Conservation (phyloP, 2,797 vertebrate species). For the Australoheros facetus region DNA sequence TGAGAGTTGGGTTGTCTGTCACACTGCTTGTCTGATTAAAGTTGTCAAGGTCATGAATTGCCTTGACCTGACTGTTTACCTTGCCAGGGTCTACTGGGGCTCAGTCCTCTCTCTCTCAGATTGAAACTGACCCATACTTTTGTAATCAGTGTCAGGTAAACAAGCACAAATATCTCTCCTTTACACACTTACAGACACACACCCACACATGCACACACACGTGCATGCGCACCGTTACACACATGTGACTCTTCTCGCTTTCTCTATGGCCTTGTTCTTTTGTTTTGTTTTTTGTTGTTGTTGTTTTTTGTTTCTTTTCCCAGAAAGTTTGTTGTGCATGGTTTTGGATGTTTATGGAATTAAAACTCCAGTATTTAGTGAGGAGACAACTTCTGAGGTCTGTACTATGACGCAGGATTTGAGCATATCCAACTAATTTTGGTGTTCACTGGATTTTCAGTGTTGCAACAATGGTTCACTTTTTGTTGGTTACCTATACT, state of each 20-base stretch:
- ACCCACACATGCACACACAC: background rate
- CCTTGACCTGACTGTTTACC: slow-evolving; percentile 44
- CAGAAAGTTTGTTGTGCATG: too few relatives aligned
- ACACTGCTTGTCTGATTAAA: slow-evolving; percentile 30
- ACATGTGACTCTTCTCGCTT: background rate
- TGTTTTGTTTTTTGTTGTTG: background rate
- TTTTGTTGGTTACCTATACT: too few relatives aligned
- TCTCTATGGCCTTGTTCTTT: background rate
- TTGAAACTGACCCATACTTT: slow-evolving; percentile 27
- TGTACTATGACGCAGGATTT: too few relatives aligned
- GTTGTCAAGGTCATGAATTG: slow-evolving; percentile 51
- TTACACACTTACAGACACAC: background rate
- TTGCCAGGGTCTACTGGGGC: slow-evolving; percentile 26
- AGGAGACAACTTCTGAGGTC: too few relatives aligned
- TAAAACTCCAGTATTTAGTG: too few relatives aligned
- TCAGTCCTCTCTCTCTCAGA: slow-evolving; percentile 20
- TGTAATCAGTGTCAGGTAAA: slow-evolving; percentile 34
- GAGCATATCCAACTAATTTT: too few relatives aligned
- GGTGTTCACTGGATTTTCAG: too few relatives aligned
- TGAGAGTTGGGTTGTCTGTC: background rate
- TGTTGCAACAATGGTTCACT: too few relatives aligned
- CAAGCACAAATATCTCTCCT: background rate
- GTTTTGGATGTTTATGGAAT: too few relatives aligned
- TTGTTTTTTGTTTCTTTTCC: background rate
- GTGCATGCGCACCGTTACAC: too few relatives aligned